Percentiles rank a stretch among this genome's conserved stretches.
phyloP scores from a whole-genome alignment of 2,797 vertebrate species.

The Rhinella marina region DNA sequence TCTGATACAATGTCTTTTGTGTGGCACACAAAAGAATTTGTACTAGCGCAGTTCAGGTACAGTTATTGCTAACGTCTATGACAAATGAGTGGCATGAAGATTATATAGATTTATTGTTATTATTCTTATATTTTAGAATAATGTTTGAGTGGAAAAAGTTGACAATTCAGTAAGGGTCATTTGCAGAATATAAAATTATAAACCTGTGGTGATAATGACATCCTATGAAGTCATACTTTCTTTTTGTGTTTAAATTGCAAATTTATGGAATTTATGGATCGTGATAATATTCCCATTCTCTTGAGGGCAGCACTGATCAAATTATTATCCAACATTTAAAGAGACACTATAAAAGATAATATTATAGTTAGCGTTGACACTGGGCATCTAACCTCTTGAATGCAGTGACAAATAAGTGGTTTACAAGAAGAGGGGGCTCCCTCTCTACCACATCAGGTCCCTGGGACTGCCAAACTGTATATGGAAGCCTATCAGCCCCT shows the following conservation, averaged over 20 bases:
- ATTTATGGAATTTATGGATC: neutral
- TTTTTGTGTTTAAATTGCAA: neutral
- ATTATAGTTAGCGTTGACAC: no score
- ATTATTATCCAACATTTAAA: neutral
- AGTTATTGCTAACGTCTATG: conserved; percentile 19
- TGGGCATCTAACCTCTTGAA: no score
- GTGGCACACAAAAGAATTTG: conserved; percentile 42
- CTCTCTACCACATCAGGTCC: no score
- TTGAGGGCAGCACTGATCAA: neutral
- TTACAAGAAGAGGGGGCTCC: no score
- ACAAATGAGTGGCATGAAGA: conserved; percentile 48
- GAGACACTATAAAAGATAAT: neutral
- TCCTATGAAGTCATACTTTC: neutral
- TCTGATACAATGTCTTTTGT: conserved; percentile 47
- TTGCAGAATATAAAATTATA: neutral
- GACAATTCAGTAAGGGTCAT: neutral
- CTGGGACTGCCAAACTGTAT: no score
- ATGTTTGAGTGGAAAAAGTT: conserved; percentile 14
- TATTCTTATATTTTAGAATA: conserved; percentile 23
- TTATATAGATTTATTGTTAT: conserved; percentile 38
- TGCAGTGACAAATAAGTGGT: no score
- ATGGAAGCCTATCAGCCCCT: no score
- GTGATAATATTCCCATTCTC: neutral
- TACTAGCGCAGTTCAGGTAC: conserved; percentile 19
- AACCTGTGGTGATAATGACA: neutral